Percentiles rank a stretch among this genome's conserved stretches.
Conservation (phyloP, 2,797 vertebrate species). For the Martes flavigula region DNA sequence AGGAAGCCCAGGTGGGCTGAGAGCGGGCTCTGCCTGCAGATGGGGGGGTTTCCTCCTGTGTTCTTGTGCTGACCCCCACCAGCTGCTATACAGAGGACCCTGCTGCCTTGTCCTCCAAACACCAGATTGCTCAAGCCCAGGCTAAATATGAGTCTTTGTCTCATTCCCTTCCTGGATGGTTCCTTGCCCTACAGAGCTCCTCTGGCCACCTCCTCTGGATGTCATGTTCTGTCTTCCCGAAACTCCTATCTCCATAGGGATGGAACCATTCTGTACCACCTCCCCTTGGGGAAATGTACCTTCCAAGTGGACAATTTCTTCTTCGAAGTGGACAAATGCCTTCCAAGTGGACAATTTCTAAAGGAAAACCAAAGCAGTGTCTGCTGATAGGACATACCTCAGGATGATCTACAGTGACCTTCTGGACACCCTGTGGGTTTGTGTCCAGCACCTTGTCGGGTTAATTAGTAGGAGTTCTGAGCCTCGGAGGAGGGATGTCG, state of each 20-base stretch:
- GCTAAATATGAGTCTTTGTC: background rate
- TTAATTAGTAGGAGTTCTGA: background rate
- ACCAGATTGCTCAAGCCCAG: background rate
- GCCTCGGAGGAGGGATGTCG: rapidly evolving
- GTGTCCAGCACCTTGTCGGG: rapidly evolving
- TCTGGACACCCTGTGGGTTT: background rate
- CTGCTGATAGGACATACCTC: background rate
- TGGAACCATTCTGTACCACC: background rate
- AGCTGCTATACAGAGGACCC: background rate
- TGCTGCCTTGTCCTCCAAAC: background rate
- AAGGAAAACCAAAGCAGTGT: background rate
- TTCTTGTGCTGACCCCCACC: background rate
- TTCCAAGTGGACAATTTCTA: background rate
- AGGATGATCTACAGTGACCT: background rate
- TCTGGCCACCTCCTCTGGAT: background rate
- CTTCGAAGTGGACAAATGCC: too few species aligned
- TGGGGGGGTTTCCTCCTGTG: rapidly evolving
- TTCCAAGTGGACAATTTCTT: background rate
- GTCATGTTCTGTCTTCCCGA: background rate
- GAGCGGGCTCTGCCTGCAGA: background rate
- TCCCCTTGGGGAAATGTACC: background rate
- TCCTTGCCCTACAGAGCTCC: background rate
- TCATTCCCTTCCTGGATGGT: background rate
- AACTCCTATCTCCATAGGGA: background rate
- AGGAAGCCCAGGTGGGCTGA: rapidly evolving